Conservation (phyloP, 2,888 invertebrate species). For the Epistrophella euchroma region DNA sequence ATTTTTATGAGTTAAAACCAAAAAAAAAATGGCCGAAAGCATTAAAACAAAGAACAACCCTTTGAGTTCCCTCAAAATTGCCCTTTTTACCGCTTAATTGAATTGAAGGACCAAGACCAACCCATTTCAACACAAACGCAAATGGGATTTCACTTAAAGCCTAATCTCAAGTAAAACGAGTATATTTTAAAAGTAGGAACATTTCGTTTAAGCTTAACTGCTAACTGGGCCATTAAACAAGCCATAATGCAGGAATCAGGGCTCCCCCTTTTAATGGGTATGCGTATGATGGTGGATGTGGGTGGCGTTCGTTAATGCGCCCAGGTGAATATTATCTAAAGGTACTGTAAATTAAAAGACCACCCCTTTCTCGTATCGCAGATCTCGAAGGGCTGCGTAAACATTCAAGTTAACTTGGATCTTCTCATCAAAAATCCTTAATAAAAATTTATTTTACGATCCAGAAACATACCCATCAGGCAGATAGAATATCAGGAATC, state of each 20-base stretch:
- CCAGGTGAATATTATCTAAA: constrained; percentile 57
- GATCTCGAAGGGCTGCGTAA: constrained; percentile 44
- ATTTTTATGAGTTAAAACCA: constrained; percentile 51
- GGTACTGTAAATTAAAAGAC: constrained; percentile 37
- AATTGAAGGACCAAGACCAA: constrained; percentile 56
- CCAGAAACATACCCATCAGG: constrained; percentile 54
- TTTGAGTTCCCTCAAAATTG: constrained; percentile 60
- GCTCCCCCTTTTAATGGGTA: constrained; percentile 12
- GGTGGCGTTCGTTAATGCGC: constrained; percentile 13
- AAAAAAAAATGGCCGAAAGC: constrained; percentile 65
- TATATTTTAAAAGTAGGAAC: constrained; percentile 40
- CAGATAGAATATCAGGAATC: not conserved
- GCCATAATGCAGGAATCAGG: constrained; percentile 63
- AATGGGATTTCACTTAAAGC: constrained; percentile 63
- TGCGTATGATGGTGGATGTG: not conserved
- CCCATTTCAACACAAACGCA: constrained; percentile 68
- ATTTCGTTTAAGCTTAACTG: constrained; percentile 71
- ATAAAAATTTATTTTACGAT: constrained; percentile 66
- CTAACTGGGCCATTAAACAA: constrained; percentile 72
- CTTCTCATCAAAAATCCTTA: constrained; percentile 53
- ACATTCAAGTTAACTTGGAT: constrained; percentile 48
- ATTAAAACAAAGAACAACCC: constrained; percentile 69
- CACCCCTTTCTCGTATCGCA: constrained; percentile 27
- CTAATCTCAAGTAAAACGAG: constrained; percentile 63
- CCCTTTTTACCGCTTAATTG: constrained; percentile 70